Evolutionary conservation across 23 tunicate species (phyloP).

Genomic region (Trididemnum clinides): DNA sequence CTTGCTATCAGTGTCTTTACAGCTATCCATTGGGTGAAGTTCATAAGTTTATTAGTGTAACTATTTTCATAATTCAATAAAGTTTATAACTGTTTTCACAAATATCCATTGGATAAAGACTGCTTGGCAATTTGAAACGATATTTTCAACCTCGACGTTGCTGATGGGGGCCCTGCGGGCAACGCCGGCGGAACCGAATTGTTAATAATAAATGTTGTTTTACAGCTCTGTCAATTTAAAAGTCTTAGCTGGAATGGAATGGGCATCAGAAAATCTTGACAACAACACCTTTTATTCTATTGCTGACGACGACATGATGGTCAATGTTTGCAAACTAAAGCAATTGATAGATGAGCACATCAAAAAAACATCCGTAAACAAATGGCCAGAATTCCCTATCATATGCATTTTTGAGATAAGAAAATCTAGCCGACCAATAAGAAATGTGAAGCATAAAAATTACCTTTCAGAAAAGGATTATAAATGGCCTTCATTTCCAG

Average conservation of each 20-base stretch:
- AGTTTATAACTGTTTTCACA: no score
- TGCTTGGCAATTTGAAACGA: no score
- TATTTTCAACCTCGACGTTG: no score
- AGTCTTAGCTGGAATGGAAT: conserved; percentile 15
- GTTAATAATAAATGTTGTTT: neutral
- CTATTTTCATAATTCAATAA: no score
- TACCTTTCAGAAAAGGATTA: neutral
- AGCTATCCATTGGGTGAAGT: no score
- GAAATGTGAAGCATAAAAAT: neutral
- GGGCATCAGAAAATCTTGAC: conserved; percentile 16
- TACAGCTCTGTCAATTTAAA: neutral
- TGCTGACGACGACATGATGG: conserved; percentile 7
- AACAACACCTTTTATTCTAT: neutral
- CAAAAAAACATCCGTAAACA: neutral
- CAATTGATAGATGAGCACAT: neutral
- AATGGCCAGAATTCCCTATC: conserved; percentile 20
- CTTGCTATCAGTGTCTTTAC: no score
- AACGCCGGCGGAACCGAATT: no score
- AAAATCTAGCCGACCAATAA: neutral
- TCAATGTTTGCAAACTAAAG: neutral
- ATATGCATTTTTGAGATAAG: neutral
- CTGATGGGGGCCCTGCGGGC: no score
- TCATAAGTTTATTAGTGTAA: no score
- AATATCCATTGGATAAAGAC: no score
- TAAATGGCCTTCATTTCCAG: conserved; percentile 1